phyloP scores from a whole-genome alignment of 2,797 vertebrate genomes.

The Scyliorhinus canicula region DNA sequence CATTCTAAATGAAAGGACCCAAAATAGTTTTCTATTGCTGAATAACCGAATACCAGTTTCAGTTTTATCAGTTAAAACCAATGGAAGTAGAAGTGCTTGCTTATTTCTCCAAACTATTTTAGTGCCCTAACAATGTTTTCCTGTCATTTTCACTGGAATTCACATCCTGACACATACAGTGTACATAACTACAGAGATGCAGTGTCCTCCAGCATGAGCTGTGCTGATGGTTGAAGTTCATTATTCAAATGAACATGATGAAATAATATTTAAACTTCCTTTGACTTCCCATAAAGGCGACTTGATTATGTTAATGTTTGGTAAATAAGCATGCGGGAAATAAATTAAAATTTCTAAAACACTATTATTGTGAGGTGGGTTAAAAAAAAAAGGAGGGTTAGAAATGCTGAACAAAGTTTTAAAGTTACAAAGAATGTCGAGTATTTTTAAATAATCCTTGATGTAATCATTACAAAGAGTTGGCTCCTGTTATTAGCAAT shows the following conservation, averaged over 20 bases:
- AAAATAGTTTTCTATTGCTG: neutral
- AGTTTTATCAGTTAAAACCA: neutral
- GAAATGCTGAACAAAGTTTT: neutral
- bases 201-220: neutral
- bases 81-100: neutral
- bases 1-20: neutral
- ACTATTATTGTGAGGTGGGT: neutral
- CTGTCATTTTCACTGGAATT: neutral
- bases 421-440: neutral
- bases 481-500: constrained; percentile 27
- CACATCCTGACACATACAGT: neutral
- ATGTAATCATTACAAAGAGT: constrained; percentile 7
- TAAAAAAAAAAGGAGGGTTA: neutral
- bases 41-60: neutral
- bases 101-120: neutral
- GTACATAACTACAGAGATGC: neutral
- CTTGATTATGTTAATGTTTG: neutral
- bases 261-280: neutral
- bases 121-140: neutral
- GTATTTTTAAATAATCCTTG: constrained; percentile 13
- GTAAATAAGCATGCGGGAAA: neutral
- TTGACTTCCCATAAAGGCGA: neutral
- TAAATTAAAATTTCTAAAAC: neutral
- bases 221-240: neutral
- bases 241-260: neutral